Percentiles rank a stretch among this genome's conserved stretches.
Conservation (phyloP, 53 echinoderm and acorn worm species). For the Glandiceps talaboti region DNA sequence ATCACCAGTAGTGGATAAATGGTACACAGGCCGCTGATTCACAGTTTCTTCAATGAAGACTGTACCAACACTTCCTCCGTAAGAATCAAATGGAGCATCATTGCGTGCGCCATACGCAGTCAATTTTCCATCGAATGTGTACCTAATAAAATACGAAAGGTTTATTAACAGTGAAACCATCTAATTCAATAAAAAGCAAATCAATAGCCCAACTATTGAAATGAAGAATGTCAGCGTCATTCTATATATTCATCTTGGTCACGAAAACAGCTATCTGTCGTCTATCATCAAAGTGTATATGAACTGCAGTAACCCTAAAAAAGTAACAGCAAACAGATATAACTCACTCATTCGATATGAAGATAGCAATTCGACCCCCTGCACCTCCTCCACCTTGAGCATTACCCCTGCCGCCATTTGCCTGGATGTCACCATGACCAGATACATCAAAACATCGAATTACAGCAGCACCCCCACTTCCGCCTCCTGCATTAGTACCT, state of each 20-base stretch:
- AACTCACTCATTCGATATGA: slow-evolving; percentile 41
- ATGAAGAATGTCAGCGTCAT: too few species aligned
- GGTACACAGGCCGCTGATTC: neutral
- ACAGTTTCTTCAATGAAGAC: neutral
- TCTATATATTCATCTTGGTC: too few species aligned
- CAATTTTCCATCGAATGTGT: neutral
- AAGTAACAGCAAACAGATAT: too few species aligned
- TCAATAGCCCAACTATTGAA: too few species aligned
- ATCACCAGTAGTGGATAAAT: neutral
- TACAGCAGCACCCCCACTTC: slow-evolving; percentile 45
- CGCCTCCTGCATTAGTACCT: slow-evolving; percentile 40
- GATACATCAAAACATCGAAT: slow-evolving; percentile 15
- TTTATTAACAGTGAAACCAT: too few species aligned
- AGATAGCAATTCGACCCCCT: slow-evolving; percentile 64
- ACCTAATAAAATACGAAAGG: too few species aligned
- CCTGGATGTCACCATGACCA: slow-evolving; percentile 41
- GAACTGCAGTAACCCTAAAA: too few species aligned
- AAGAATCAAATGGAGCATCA: neutral
- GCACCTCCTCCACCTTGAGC: slow-evolving; percentile 67
- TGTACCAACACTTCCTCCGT: neutral
- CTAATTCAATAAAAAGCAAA: too few species aligned
- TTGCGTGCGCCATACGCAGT: neutral
- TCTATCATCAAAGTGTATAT: too few species aligned
- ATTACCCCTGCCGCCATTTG: slow-evolving; percentile 40
- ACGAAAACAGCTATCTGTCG: too few species aligned